Conservation (phyloP, 2,888 invertebrate species). For the Ichneumon xanthorius region DNA sequence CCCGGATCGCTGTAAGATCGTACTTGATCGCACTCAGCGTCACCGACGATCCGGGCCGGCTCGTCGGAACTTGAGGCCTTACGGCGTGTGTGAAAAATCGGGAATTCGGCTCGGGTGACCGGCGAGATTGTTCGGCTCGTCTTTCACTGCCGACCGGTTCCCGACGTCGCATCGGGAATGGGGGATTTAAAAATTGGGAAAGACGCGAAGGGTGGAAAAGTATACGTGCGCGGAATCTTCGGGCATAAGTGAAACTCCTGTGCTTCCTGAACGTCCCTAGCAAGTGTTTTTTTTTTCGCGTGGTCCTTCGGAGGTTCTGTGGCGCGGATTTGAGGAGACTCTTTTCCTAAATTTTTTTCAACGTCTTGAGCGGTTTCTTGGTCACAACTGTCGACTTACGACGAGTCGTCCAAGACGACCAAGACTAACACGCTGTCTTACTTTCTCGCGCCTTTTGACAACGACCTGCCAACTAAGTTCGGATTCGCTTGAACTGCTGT, state of each 20-base stretch:
- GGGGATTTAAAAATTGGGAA: conserved; percentile 4
- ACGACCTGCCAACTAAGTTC: conserved; percentile 4
- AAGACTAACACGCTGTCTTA: neutral
- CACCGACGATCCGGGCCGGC: neutral
- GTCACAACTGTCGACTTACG: conserved; percentile 13
- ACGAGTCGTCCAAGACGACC: neutral
- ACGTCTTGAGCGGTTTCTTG: conserved; percentile 37
- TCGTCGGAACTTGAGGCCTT: neutral
- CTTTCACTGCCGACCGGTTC: neutral
- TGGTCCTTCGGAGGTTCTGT: neutral
- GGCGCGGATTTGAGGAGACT: neutral
- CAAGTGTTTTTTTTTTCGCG: neutral
- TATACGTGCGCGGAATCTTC: conserved; percentile 45
- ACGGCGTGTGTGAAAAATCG: neutral
- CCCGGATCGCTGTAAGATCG: conserved; percentile 28
- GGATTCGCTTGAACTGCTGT: conserved; percentile 3
- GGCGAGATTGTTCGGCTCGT: neutral
- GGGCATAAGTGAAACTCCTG: conserved; percentile 40
- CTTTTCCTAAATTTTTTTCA: neutral
- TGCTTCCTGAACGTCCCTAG: neutral
- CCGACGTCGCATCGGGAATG: conserved; percentile 20
- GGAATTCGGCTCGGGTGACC: neutral
- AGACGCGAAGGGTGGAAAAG: conserved; percentile 51
- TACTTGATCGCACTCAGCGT: neutral
- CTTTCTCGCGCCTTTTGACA: neutral